Percentiles rank a stretch among this genome's conserved stretches.
phyloP scores from a whole-genome alignment of 2,113 vertebrate genomes.

The Stigmatopora argus region DNA sequence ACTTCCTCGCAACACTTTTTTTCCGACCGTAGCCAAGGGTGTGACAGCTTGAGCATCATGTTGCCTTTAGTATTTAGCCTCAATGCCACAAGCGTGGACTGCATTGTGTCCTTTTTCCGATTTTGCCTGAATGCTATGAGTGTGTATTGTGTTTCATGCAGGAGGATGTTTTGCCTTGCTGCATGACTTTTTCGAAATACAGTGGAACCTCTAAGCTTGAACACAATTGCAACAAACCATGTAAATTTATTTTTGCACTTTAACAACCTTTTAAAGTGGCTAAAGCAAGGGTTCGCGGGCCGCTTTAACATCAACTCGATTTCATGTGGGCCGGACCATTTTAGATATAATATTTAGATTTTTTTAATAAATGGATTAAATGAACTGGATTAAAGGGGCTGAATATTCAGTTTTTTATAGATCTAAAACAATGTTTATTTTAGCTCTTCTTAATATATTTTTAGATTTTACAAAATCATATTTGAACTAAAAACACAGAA shows the following conservation, averaged over 20 bases:
- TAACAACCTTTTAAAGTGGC: not conserved
- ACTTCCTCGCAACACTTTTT: constrained; percentile 47
- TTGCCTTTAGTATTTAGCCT: constrained; percentile 22
- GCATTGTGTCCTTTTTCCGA: constrained; percentile 12
- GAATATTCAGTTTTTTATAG: no score
- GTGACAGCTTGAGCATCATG: constrained; percentile 44
- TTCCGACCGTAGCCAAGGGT: constrained; percentile 32
- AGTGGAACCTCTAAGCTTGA: not conserved
- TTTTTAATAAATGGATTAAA: no score
- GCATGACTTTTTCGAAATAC: constrained; percentile 49
- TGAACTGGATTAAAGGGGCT: no score
- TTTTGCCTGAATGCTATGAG: constrained; percentile 27
- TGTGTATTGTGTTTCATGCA: constrained; percentile 20
- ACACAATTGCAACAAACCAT: not conserved
- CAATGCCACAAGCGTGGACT: constrained; percentile 31
- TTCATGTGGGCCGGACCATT: no score
- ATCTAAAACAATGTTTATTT: no score
- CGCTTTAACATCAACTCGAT: no score
- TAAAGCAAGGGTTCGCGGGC: no score
- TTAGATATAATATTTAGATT: no score
- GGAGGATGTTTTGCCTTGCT: constrained; percentile 38
- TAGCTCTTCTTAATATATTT: no score
- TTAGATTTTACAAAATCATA: no score
- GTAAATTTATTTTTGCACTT: not conserved
- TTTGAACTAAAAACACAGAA: no score